Percentiles rank a stretch among this genome's conserved stretches.
These are phyloP conservation scores for Octonoba sinensis DNA, from an alignment of 2,888 invertebrate genomes.

Conservation along the genomic window DNA sequence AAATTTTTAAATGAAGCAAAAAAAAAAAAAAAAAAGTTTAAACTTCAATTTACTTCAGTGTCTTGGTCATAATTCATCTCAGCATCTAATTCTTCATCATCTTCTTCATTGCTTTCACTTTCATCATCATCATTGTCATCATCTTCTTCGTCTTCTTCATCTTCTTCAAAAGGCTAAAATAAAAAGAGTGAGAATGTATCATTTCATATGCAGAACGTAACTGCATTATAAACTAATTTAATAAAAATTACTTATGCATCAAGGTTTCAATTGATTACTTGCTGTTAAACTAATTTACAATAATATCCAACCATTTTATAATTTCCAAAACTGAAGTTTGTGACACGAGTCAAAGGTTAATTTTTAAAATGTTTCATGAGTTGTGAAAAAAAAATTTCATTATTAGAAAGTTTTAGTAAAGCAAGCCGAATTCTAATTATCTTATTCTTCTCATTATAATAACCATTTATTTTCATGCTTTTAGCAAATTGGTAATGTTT, in stretches of 20 bases:
- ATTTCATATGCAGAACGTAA: neutral
- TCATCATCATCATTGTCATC: constrained; percentile 72
- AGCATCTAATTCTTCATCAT: constrained; percentile 67
- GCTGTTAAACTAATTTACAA: no score
- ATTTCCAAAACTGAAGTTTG: no score
- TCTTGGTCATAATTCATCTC: constrained; percentile 70
- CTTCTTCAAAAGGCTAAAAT: constrained; percentile 70
- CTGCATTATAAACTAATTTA: neutral
- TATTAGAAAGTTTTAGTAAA: no score
- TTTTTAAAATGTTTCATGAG: no score
- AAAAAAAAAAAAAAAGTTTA: constrained; percentile 1
- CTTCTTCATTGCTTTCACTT: constrained; percentile 68
- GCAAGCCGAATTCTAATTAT: no score
- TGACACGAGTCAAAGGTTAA: no score
- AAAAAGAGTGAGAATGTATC: neutral
- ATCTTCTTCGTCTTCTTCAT: constrained; percentile 72
- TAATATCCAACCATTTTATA: no score
- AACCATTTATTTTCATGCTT: no score
- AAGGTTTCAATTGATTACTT: no score
- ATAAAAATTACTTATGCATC: neutral
- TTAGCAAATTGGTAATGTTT: no score
- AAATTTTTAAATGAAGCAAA: neutral
- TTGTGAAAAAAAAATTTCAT: no score
- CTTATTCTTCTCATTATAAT: no score
- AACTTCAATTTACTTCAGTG: constrained; percentile 62